Conservation (phyloP, 2,113 vertebrate genomes). For the Paraplagusia blochii region DNA sequence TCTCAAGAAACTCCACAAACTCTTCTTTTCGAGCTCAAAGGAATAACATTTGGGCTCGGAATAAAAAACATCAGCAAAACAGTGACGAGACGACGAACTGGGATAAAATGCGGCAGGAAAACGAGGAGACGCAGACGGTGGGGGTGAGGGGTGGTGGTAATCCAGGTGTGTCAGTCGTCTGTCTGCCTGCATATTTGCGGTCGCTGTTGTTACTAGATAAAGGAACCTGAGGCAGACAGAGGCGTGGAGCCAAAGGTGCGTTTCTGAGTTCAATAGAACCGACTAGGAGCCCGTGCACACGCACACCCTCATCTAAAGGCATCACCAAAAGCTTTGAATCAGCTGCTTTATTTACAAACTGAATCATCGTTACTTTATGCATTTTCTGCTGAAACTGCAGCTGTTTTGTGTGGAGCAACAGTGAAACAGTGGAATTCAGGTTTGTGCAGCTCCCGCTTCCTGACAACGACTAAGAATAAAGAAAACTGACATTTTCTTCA, state of each 20-base stretch:
- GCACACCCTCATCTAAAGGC: constrained; percentile 32
- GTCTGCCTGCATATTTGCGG: constrained; percentile 67
- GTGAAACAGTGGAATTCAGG: constrained; percentile 1
- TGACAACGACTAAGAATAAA: background rate
- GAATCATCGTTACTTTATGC: constrained; percentile 24
- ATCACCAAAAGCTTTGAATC: constrained; percentile 25
- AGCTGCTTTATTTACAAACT: constrained; percentile 21
- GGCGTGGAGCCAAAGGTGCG: constrained; percentile 58
- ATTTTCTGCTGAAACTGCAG: background rate
- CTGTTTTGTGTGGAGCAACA: constrained; percentile 14
- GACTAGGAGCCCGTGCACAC: constrained; percentile 34
- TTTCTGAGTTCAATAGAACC: constrained; percentile 34
- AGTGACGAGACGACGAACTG: constrained; percentile 2
- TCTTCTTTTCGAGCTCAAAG: constrained; percentile 13
- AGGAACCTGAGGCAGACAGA: constrained; percentile 29
- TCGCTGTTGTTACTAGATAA: constrained; percentile 33
- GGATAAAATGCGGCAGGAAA: constrained; percentile 7
- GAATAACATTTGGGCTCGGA: constrained; percentile 2
- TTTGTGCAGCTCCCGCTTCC: background rate
- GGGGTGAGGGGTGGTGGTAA: constrained; percentile 32
- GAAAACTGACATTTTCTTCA: background rate
- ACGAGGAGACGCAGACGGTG: constrained; percentile 9
- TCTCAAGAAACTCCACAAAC: constrained; percentile 10
- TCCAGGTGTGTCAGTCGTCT: constrained; percentile 69
- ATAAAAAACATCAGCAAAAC: background rate